Evolutionary conservation across 1,140 invertebrate species (phyloP), one percentile per base, ranked within the genome.

Genomic region (Potamilus streckersoni): DNA sequence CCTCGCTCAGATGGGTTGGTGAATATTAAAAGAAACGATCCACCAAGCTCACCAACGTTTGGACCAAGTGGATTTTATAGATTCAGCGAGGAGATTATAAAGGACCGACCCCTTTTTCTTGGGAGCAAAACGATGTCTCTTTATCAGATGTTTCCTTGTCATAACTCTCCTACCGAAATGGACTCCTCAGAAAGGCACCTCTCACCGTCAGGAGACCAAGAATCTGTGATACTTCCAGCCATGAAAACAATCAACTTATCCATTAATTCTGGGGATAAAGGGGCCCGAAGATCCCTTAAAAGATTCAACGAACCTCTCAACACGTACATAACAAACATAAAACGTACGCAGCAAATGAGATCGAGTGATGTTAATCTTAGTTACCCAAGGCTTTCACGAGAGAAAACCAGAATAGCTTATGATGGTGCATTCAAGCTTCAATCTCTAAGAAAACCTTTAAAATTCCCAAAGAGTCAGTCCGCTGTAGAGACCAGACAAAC

Each of bases 1-100:
- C 75, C 75, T 0, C 63, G 75, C 3, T 69, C 67, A 20, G 70
- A 77, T 61, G 75, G 75, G 11, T 38, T 38, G 38, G 75, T 62
- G 13, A 71, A 77, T 66, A 69, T 71, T 1, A 23, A 71, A 23
- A 57, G 20, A 19, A 72, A 68, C 38, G 64, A 49, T 12, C 69
- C 57, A 55, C 64, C 69, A 14, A 69, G 19, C 17, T 77, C 75
- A 27, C 75, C 75, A 15, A 23, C 72, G 6, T 73, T 68, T 60
- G 23, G 49, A 19, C 16, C n/a, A 16, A 71, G 63, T 0, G 55
- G 56, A 19, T 19, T 77, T 2, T 77, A 77, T 56, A 77, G 73
- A 57, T 77, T 77, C 65, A 77, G 75, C 68, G 75, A 77, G 20
- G 69, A 77, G 31, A 77, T 77, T 8, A 66, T 77, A 16, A 77